These are phyloP conservation scores for Misgurnus anguillicaudatus DNA, from an alignment of 2,113 vertebrate species.

Conservation along the genomic window DNA sequence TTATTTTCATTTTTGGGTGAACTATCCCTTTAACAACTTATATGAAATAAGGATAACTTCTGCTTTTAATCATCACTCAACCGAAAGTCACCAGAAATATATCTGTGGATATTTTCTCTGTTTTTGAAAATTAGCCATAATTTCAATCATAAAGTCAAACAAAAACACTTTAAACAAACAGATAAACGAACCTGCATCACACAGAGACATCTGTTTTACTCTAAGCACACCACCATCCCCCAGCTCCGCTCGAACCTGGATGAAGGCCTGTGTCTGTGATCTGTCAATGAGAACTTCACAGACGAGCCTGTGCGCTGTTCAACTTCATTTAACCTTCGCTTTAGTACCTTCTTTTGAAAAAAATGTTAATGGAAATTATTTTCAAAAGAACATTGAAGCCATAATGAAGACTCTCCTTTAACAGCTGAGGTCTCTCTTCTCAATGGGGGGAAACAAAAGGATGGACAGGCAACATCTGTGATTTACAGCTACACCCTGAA, in stretches of 20 bases:
- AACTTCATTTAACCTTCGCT: slow-evolving; percentile 80
- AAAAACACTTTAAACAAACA: not conserved
- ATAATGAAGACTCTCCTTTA: slow-evolving; percentile 82
- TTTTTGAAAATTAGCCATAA: too few relatives aligned
- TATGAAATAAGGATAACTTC: too few relatives aligned
- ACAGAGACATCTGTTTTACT: slow-evolving; percentile 37
- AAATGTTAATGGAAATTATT: slow-evolving; percentile 84
- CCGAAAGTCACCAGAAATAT: too few relatives aligned
- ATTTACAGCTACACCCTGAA: slow-evolving; percentile 56
- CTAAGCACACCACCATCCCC: slow-evolving; percentile 35
- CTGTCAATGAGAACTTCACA: slow-evolving; percentile 61
- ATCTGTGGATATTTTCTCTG: too few relatives aligned
- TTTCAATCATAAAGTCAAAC: too few relatives aligned
- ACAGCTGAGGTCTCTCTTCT: slow-evolving; percentile 81
- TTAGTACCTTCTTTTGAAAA: slow-evolving; percentile 76
- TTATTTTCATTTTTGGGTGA: too few relatives aligned
- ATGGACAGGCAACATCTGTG: slow-evolving; percentile 79
- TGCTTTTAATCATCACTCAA: too few relatives aligned
- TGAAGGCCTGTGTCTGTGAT: slow-evolving; percentile 42
- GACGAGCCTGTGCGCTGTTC: slow-evolving; percentile 67
- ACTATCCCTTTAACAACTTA: too few relatives aligned
- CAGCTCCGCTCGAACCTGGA: not conserved
- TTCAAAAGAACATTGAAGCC: slow-evolving; percentile 82
- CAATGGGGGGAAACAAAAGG: slow-evolving; percentile 74
- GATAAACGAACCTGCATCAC: slow-evolving; percentile 33